These are phyloP conservation scores for Drosophila elegans DNA, from an alignment of 1,140 invertebrate genomes.

Conservation along the genomic window DNA sequence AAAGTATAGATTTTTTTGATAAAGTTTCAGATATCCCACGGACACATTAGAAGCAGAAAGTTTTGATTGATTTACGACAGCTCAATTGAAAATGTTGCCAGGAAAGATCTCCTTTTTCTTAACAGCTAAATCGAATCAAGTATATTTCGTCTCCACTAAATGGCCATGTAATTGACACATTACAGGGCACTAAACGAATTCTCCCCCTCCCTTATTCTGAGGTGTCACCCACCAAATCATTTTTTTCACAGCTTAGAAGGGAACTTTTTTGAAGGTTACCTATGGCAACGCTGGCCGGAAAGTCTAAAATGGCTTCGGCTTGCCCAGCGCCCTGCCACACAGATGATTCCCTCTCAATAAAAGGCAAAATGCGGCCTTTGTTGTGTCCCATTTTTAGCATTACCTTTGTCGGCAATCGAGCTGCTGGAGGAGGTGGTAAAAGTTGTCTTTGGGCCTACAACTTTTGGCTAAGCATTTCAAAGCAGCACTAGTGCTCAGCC, in stretches of 20 bases:
- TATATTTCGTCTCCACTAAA: slow-evolving; percentile 44
- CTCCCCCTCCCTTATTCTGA: not conserved
- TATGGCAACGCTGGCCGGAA: slow-evolving; percentile 35
- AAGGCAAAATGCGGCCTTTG: slow-evolving; percentile 21
- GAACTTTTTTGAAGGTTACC: slow-evolving; percentile 7
- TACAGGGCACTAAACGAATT: slow-evolving; percentile 26
- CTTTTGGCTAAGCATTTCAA: slow-evolving; percentile 41
- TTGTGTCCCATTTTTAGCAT: slow-evolving; percentile 16
- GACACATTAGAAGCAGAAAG: not conserved
- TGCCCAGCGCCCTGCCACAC: slow-evolving; percentile 21
- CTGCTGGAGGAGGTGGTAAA: slow-evolving; percentile 1
- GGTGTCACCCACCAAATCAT: slow-evolving; percentile 29
- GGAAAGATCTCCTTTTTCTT: not conserved
- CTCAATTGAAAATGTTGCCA: slow-evolving; percentile 13
- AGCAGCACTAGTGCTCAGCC: slow-evolving; percentile 55
- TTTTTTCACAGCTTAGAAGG: slow-evolving; percentile 27
- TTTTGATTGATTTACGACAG: slow-evolving; percentile 32
- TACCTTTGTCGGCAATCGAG: slow-evolving; percentile 24
- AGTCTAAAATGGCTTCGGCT: slow-evolving; percentile 22
- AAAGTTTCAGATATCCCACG: not conserved
- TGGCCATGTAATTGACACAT: slow-evolving; percentile 64
- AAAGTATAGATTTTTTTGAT: slow-evolving; percentile 4
- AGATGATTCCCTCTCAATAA: slow-evolving; percentile 38
- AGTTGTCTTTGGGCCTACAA: slow-evolving; percentile 37
- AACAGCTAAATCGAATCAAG: slow-evolving; percentile 33